Evolutionary conservation across 2,113 vertebrate species (phyloP).

Genomic region (Oceanodroma tethys): DNA sequence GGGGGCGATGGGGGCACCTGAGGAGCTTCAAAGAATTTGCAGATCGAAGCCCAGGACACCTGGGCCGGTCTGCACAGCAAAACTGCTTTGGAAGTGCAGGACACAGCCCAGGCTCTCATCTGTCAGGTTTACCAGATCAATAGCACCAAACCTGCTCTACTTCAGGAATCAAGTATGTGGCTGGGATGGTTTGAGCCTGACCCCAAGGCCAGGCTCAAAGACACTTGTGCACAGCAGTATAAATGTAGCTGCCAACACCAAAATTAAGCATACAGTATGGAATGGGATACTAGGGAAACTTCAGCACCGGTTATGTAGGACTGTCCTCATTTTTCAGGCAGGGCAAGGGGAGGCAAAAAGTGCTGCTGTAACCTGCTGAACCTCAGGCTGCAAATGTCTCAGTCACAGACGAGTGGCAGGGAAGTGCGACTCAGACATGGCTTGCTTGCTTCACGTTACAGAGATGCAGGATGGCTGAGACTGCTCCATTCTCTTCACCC

Average conservation of each 20-base stretch:
- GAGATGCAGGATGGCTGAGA: neutral
- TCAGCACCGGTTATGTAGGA: neutral
- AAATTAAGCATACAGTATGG: neutral
- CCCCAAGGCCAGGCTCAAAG: neutral
- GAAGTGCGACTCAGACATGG: neutral
- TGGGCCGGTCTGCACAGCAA: neutral
- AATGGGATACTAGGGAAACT: neutral
- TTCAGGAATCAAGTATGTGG: neutral
- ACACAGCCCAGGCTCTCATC: neutral
- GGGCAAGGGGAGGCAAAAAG: neutral
- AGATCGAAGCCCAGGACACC: neutral
- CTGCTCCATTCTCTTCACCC: neutral
- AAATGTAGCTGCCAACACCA: neutral
- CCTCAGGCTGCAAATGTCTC: neutral
- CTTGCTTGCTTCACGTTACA: neutral
- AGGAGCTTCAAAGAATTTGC: neutral
- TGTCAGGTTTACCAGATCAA: neutral
- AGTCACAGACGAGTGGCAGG: neutral
- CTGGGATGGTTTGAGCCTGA: neutral
- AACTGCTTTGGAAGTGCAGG: neutral
- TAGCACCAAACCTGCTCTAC: neutral
- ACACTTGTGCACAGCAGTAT: neutral
- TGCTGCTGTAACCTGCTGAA: neutral
- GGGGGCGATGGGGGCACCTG: fast-evolving
- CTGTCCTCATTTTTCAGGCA: neutral